phyloP scores from a whole-genome alignment of 2,888 invertebrate genomes.

The Rotaria macrura region DNA sequence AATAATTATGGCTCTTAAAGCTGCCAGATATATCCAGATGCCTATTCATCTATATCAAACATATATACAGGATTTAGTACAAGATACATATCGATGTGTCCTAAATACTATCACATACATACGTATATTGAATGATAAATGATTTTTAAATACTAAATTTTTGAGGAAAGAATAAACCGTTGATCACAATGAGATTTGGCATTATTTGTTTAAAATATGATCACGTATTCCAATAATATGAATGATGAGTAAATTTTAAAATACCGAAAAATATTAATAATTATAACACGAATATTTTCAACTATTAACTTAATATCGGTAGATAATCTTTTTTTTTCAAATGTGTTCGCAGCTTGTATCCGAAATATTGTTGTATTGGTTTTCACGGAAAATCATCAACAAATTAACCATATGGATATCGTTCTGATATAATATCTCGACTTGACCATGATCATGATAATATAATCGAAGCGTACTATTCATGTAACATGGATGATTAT shows the following conservation, averaged over 20 bases:
- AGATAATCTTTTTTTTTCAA: too few relatives aligned
- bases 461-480: not conserved
- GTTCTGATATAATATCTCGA: not conserved
- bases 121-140: too few relatives aligned
- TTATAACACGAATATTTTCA: too few relatives aligned
- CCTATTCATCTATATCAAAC: not conserved
- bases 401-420: not conserved
- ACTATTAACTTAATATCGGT: too few relatives aligned
- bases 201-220: not conserved
- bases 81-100: not conserved
- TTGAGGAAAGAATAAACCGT: not conserved
- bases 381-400: too few relatives aligned
- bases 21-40: not conserved
- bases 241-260: not conserved
- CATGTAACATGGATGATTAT: not conserved
- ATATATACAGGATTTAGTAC: not conserved
- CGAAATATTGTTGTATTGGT: too few relatives aligned
- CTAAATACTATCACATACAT: not conserved
- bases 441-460: slow-evolving; percentile 13
- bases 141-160: not conserved
- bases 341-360: too few relatives aligned
- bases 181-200: too few relatives aligned
- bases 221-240: not conserved
- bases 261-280: too few relatives aligned
- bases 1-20: not conserved